phyloP scores from a whole-genome alignment of 2,888 invertebrate species.

The Phyto melanocephala region DNA sequence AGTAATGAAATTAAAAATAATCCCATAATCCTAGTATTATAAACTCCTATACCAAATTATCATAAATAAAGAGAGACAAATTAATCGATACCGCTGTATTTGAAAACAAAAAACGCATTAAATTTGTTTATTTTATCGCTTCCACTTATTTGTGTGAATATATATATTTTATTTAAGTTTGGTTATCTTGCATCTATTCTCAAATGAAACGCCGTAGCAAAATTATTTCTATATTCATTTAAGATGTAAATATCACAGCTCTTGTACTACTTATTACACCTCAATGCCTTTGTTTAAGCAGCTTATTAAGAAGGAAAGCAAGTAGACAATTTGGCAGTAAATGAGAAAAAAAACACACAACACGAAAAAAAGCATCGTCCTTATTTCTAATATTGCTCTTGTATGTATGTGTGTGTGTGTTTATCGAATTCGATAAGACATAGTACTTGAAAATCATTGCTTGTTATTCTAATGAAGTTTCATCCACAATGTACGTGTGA shows the following conservation, averaged over 20 bases:
- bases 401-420: background rate
- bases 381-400: background rate
- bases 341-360: background rate
- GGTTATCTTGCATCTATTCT: slow-evolving; percentile 6
- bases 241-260: slow-evolving; percentile 43
- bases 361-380: background rate
- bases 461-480: slow-evolving; percentile 50
- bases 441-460: slow-evolving; percentile 48
- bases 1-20: too few relatives aligned
- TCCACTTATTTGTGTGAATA: background rate
- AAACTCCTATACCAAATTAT: too few relatives aligned
- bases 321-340: background rate
- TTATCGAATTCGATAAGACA: slow-evolving; percentile 10
- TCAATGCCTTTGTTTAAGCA: slow-evolving; percentile 32
- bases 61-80: too few relatives aligned
- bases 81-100: background rate
- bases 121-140: background rate
- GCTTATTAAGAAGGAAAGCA: background rate
- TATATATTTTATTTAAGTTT: background rate
- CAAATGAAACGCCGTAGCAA: background rate
- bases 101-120: background rate
- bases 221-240: slow-evolving; percentile 35
- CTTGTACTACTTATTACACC: slow-evolving; percentile 48
- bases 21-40: too few relatives aligned
- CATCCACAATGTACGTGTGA: slow-evolving; percentile 48